These are phyloP conservation scores for Hyperoplus lanceolatus DNA, from an alignment of 2,797 vertebrate genomes.

Conservation along the genomic window DNA sequence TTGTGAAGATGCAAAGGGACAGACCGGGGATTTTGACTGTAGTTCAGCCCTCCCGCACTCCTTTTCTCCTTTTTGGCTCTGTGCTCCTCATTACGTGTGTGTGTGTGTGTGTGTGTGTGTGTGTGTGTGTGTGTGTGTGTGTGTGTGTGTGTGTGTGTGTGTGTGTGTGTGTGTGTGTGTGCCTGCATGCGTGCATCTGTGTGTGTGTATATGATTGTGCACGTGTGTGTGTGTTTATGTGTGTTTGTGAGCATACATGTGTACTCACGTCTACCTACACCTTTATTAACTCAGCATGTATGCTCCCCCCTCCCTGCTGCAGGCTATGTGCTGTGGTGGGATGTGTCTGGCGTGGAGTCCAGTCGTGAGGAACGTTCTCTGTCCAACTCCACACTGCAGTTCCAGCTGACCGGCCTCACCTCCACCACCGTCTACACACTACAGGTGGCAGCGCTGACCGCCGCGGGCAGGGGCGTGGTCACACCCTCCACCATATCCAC, in stretches of 20 bases:
- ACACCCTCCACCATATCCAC: constrained; percentile 95
- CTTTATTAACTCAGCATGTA: constrained; percentile 47
- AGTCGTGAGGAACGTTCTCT: constrained; percentile 85
- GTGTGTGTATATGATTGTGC: not conserved
- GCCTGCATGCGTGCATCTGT: no score
- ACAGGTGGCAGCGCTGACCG: constrained; percentile 91
- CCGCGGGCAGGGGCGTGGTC: constrained; percentile 86
- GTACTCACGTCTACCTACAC: constrained; percentile 9
- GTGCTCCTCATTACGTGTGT: constrained; percentile 26
- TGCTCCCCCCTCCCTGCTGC: constrained; percentile 28
- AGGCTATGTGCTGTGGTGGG: constrained; percentile 95
- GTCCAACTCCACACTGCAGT: constrained; percentile 90
- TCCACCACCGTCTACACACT: constrained; percentile 94
- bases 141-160: not conserved
- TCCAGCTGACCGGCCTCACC: constrained; percentile 91
- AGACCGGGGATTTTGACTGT: constrained; percentile 85
- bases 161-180: not conserved
- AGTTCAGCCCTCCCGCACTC: constrained; percentile 46
- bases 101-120: not conserved
- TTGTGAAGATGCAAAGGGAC: constrained; percentile 88
- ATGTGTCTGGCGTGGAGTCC: constrained; percentile 86
- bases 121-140: not conserved
- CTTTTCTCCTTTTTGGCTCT: constrained; percentile 35
- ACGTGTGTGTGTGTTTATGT: not conserved
- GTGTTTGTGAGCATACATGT: constrained; percentile 22